Conservation (phyloP, 1,140 invertebrate species). For the Mizuhopecten yessoensis region DNA sequence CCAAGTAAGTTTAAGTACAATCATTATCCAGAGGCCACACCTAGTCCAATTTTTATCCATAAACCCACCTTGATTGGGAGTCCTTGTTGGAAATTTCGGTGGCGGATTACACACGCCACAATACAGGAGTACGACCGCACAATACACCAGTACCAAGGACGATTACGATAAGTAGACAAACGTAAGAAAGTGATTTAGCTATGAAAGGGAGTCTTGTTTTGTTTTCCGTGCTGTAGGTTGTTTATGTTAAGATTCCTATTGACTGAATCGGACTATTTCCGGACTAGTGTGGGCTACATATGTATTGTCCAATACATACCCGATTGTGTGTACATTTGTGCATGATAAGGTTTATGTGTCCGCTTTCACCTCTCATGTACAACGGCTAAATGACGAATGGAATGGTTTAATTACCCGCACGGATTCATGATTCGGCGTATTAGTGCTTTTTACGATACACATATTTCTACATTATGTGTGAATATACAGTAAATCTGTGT, state of each 20-base stretch:
- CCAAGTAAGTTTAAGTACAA: background rate
- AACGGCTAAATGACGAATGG: background rate
- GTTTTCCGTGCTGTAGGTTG: constrained; percentile 24
- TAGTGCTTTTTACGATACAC: background rate
- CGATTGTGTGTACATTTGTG: background rate
- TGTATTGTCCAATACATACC: background rate
- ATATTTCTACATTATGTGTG: background rate
- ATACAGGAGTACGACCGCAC: background rate
- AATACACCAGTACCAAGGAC: constrained; percentile 5
- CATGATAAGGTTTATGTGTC: background rate
- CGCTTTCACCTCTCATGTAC: background rate
- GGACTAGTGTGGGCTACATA: background rate
- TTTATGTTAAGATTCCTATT: constrained; percentile 17
- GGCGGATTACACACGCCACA: background rate
- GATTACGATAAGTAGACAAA: background rate
- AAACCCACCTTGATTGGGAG: background rate
- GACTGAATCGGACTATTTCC: background rate
- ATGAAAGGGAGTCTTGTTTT: constrained; percentile 32
- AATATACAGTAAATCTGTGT: background rate
- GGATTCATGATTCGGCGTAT: background rate
- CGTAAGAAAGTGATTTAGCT: constrained; percentile 20
- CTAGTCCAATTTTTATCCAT: background rate
- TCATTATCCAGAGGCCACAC: background rate
- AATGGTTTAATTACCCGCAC: background rate
- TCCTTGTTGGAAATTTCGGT: background rate